Percentiles rank a stretch among this genome's conserved stretches.
Evolutionary conservation across 2,113 vertebrate species (phyloP).

Genomic region (Pachypanchax playfairii): DNA sequence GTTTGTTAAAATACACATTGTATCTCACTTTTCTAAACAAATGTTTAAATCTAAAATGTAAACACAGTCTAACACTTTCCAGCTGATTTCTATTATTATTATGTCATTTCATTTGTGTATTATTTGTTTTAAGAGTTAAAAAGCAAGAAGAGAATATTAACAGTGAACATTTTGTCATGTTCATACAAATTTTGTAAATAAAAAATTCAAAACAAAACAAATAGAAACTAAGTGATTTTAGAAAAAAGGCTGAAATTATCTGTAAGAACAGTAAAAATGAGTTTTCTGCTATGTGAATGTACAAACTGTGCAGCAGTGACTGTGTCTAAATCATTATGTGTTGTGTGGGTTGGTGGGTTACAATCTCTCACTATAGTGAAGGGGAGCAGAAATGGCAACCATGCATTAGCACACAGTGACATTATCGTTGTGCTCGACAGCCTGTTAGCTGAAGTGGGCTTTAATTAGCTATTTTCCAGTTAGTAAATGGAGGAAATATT

Average conservation of each 20-base stretch:
- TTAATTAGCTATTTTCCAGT: slow-evolving; percentile 99
- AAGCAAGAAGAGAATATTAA: too few species aligned
- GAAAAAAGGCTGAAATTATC: slow-evolving; percentile 5
- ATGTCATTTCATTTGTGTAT: too few species aligned
- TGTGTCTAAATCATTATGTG: slow-evolving; percentile 79
- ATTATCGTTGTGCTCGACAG: slow-evolving; percentile 97
- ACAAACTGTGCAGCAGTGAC: slow-evolving; percentile 42
- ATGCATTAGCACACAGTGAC: slow-evolving; percentile 84
- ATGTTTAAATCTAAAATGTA: too few species aligned
- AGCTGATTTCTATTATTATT: too few species aligned
- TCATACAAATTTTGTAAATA: neutral
- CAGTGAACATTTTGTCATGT: neutral
- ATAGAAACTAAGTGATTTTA: slow-evolving; percentile 3
- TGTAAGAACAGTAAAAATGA: neutral
- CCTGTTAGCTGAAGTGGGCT: slow-evolving; percentile 99
- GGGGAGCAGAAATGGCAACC: slow-evolving; percentile 88
- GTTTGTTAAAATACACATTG: too few species aligned
- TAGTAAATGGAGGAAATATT: slow-evolving; percentile 98
- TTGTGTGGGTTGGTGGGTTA: slow-evolving; percentile 80
- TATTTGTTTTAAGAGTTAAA: too few species aligned
- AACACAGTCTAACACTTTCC: too few species aligned
- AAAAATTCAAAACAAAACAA: slow-evolving; percentile 8
- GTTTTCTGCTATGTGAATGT: slow-evolving; percentile 27
- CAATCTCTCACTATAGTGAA: slow-evolving; percentile 86
- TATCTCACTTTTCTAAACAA: too few species aligned